A percentile compares a stretch with the other conserved stretches of the same genome.
phyloP scores from a whole-genome alignment of 2,888 invertebrate genomes.

The Sericinus montela region DNA sequence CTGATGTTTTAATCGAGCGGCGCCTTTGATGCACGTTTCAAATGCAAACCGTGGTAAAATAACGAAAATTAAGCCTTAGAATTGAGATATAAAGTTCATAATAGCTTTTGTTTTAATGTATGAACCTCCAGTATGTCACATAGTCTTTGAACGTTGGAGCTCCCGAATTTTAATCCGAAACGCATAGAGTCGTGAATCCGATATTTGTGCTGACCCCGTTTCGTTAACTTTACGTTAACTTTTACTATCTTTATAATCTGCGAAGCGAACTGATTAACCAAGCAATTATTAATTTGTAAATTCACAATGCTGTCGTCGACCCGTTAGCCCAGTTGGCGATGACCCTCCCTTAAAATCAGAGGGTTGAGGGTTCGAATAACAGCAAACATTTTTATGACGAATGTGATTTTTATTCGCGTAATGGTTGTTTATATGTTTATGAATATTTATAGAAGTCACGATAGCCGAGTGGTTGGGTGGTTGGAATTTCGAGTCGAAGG shows the following conservation, averaged over 20 bases:
- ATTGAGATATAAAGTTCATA: neutral
- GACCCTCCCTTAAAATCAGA: too few relatives aligned
- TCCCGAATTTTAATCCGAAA: conserved; percentile 11
- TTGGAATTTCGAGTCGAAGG: too few relatives aligned
- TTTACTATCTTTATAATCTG: conserved; percentile 12
- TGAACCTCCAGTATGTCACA: conserved; percentile 17
- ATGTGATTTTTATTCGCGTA: too few relatives aligned
- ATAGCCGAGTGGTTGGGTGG: too few relatives aligned
- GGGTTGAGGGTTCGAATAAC: too few relatives aligned
- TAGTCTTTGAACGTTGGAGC: conserved; percentile 17
- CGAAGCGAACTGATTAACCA: neutral
- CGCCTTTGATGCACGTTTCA: conserved; percentile 12
- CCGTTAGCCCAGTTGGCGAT: too few relatives aligned
- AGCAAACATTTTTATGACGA: too few relatives aligned
- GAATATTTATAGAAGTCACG: too few relatives aligned
- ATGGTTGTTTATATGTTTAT: too few relatives aligned
- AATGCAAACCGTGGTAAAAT: conserved; percentile 3
- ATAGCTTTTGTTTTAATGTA: neutral
- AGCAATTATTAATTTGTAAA: neutral
- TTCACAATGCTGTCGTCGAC: neutral
- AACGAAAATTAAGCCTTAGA: neutral
- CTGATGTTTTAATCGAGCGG: conserved; percentile 9
- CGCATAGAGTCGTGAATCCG: neutral
- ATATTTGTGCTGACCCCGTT: neutral
- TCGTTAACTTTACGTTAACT: conserved; percentile 1